Base-by-base conservation (phyloP, 2,888 invertebrate species). In the Cheilosia variabilis region DNA sequence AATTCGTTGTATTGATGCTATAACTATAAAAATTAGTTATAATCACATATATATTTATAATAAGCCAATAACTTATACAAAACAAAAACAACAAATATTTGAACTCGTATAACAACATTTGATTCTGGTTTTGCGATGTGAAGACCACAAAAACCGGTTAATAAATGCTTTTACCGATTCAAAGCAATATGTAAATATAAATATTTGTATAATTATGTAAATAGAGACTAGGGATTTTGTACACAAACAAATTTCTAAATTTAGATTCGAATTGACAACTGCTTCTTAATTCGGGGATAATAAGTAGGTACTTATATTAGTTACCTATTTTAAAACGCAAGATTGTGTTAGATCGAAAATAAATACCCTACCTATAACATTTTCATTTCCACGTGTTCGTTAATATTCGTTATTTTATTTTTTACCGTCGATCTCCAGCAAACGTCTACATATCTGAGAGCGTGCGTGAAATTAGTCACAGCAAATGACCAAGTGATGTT, bases 391-490 rank as follows among this genome's bases (percentile, higher is more conserved):
- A 37, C 4, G 37, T 10, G 34, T 10, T 10, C 37, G 9, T 13
- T 37, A 37, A 37, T 13, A 37, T 37, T 37, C 4, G 37, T 37
- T 37, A 13, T 13, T 13, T 37, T 10, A 37, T 37, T 10, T 37
- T 4, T 37, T 37, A 37, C 37, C 37, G 53, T 17, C 41, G 27
- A 57, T 79, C 31, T 57, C 37, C n/a, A 50, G 43, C 19, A 50
- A 50, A 34, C 31, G 10, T 71, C 27, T 41, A 9, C 37, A 41
- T 41, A 27, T 60, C 37, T 62, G 69, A 76, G 76, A 57, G 81
- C 81, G 81, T 81, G 81, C 81, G 81, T 81, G 75, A 81, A 81
- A 81, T 81, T 76, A 81, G 57, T 63, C 34, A 62, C 15, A 63
- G 15, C 55, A 57, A 57, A 63, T 47, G 50, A 81, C 69, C 68